Base-by-base conservation (phyloP, 1,140 invertebrate genomes). In the Branchinecta lindahli region DNA sequence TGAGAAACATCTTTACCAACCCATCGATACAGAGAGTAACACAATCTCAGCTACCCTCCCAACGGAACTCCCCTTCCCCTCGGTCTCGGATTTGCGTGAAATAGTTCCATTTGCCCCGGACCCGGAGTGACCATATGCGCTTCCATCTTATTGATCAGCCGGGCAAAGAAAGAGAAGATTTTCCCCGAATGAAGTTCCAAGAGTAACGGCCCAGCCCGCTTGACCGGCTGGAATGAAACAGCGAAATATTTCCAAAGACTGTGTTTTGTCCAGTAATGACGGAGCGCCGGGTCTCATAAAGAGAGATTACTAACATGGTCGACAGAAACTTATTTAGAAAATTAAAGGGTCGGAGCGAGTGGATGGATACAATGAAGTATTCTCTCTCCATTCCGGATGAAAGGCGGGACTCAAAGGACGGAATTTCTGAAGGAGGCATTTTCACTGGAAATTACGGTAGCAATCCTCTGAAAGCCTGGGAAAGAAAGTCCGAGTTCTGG, bases 301-400 rank as follows among this genome's bases (percentile, higher is more conserved):
- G 52, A 61, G 18, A 61, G 52, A 61, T 61, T 61, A 61, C 52
- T 15, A 61, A 61, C 12, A 61, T 61, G 18, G 12, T 61, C 2
- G 52, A 61, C 52, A 61, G 52, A 61, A 20, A 20, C 52, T 61
- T 61, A 61, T 61, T 61, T 61, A 61, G 52, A 20, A 61, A 61
- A 61, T 61, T 61, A 61, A 61, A 61, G 52, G 52, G 52, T 61
- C 52, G 18, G 12, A 15, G 52, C 33, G 33, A 33, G 33, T 33
- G 33, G 33, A 33, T 33, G 52, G 18, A 12, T 15, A 61, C 52
- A 61, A 61, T 61, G 52, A 61, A 61, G 18, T 2, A 61, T 61
- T 61, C 52, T 61, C 33, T 33, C 18, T 61, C 52, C 52, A 61
- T 61, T 61, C 52, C 18, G 18, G 52, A 61, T 61, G 52, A 61